phyloP scores from a whole-genome alignment of 92 coral and sea anemone genomes.

The Actinernus sp. region DNA sequence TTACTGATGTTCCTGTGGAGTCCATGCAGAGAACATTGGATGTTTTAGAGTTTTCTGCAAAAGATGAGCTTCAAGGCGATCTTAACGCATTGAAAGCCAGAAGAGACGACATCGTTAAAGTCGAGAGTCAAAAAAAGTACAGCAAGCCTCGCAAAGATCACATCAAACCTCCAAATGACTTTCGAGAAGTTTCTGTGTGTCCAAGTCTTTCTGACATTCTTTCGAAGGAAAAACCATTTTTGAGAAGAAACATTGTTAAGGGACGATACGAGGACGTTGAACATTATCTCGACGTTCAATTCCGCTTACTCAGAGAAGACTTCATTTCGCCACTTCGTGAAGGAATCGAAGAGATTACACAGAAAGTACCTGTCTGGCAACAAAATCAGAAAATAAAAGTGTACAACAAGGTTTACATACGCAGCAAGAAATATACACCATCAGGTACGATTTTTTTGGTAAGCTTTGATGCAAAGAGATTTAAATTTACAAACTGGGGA shows the following conservation, averaged over 20 bases:
- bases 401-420: conserved; percentile 62
- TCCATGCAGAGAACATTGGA: no score
- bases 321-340: conserved; percentile 91
- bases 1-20: no score
- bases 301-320: no score
- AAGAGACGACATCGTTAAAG: no score
- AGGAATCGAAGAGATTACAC: conserved; percentile 79
- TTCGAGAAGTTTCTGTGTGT: conserved; percentile 67
- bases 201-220: conserved; percentile 70
- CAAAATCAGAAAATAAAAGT: conserved; percentile 71
- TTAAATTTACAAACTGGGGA: conserved; percentile 73
- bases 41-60: no score
- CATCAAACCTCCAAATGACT: conserved; percentile 82
- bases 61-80: no score
- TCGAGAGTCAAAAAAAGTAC: no score
- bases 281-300: conserved; percentile 90
- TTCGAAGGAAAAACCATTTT: conserved; percentile 55
- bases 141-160: conserved; percentile 35
- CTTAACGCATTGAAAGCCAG: no score
- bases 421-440: conserved; percentile 51
- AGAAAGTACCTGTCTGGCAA: conserved; percentile 35
- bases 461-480: conserved; percentile 43
- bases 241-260: conserved; percentile 70
- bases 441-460: conserved; percentile 74
- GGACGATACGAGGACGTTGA: conserved; percentile 67